A percentile compares a stretch with the other conserved stretches of the same genome.
These are phyloP conservation scores for Enteromius argenteus DNA, from an alignment of 2,797 vertebrate genomes.

Conservation along the genomic window DNA sequence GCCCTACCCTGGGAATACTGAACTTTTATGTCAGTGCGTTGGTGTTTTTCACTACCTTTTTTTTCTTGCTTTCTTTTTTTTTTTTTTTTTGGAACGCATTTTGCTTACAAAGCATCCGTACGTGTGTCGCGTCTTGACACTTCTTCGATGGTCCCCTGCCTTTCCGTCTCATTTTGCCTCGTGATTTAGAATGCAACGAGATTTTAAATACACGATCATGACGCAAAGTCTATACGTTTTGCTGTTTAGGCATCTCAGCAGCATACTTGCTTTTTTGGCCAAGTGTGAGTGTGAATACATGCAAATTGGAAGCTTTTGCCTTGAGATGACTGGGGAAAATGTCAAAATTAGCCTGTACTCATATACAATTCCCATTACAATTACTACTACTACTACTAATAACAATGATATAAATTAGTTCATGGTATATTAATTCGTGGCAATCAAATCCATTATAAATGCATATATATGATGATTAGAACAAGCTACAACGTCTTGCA, in stretches of 20 bases:
- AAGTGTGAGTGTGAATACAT: neutral
- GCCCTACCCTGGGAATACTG: constrained; percentile 69
- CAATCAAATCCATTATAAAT: too few species aligned
- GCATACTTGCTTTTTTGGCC: neutral
- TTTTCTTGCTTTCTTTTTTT: neutral
- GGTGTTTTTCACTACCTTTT: constrained; percentile 8
- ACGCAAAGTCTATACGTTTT: constrained; percentile 34
- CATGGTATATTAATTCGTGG: too few species aligned
- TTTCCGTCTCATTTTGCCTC: neutral
- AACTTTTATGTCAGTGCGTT: constrained; percentile 73
- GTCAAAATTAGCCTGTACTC: neutral
- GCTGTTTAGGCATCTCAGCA: neutral
- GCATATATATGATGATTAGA: neutral
- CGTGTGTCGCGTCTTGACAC: neutral
- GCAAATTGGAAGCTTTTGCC: neutral
- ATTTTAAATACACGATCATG: neutral
- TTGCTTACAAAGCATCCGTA: neutral
- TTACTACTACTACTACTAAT: too few species aligned
- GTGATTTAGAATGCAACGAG: constrained; percentile 16
- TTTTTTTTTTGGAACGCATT: constrained; percentile 2
- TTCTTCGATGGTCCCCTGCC: constrained; percentile 14
- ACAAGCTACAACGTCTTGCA: neutral
- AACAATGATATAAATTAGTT: too few species aligned
- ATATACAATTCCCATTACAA: too few species aligned
- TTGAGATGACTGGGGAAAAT: neutral